A percentile compares a stretch with the other conserved stretches of the same genome.
These are phyloP conservation scores for Penaeus indicus DNA, from an alignment of 1,140 invertebrate species.

Conservation along the genomic window DNA sequence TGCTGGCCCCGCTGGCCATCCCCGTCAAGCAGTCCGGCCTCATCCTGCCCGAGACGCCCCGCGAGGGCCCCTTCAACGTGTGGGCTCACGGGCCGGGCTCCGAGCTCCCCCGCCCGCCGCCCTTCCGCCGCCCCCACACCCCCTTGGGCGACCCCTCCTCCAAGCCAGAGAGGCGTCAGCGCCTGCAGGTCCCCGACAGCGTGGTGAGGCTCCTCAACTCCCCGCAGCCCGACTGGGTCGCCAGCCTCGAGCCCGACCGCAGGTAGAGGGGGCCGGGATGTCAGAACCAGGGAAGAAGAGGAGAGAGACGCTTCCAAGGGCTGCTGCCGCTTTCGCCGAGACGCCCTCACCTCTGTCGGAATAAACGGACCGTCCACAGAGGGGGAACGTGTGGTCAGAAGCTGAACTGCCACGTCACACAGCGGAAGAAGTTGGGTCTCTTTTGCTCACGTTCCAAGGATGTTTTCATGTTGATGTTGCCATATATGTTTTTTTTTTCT, in stretches of 20 bases:
- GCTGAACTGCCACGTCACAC: too few species aligned
- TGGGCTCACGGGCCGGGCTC: not conserved
- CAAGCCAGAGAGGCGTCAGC: not conserved
- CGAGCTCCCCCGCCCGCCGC: slow-evolving; percentile 1
- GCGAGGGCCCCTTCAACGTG: not conserved
- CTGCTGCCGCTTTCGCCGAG: too few species aligned
- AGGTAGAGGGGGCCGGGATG: not conserved
- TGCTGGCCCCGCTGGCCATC: slow-evolving; percentile 38
- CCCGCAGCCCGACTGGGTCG: slow-evolving; percentile 48
- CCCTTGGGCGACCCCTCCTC: not conserved
- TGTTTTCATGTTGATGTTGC: too few species aligned
- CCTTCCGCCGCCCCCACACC: not conserved
- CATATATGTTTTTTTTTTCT: too few species aligned
- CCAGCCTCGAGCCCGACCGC: slow-evolving; percentile 45
- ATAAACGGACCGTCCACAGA: too few species aligned
- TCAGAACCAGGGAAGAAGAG: too few species aligned
- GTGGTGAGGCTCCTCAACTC: slow-evolving; percentile 39
- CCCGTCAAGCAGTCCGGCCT: slow-evolving; percentile 7
- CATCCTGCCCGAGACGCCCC: slow-evolving; percentile 6
- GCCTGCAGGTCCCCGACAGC: slow-evolving; percentile 42
- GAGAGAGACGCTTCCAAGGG: too few species aligned
- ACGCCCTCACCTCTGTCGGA: too few species aligned
- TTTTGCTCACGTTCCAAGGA: too few species aligned
- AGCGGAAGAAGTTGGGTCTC: too few species aligned
- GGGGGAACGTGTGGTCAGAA: too few species aligned